Percentiles rank a stretch among this genome's conserved stretches.
Conservation (phyloP, 2,113 vertebrate species). For the Ciconia boyciana region DNA sequence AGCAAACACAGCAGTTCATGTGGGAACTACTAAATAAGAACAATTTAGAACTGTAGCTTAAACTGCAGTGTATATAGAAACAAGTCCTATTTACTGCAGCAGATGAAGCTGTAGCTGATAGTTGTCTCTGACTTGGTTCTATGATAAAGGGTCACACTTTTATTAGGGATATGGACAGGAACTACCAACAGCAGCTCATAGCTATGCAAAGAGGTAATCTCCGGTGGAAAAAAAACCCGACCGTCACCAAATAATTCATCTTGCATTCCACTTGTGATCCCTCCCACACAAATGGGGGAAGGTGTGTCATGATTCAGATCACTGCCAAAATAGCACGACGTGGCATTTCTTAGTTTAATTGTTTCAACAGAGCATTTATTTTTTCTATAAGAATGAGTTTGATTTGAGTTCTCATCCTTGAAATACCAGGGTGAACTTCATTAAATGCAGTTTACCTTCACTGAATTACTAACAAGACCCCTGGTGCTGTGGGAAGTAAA, state of each 20-base stretch:
- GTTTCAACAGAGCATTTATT: background rate
- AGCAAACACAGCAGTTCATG: background rate
- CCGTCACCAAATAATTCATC: slow-evolving; percentile 15
- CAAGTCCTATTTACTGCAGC: background rate
- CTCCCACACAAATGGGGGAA: slow-evolving; percentile 47
- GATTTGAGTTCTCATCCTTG: background rate
- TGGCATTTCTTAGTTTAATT: slow-evolving; percentile 34
- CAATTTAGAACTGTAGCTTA: background rate
- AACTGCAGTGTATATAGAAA: background rate
- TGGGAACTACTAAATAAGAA: background rate
- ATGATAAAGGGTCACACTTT: background rate
- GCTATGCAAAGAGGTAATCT: slow-evolving; percentile 7
- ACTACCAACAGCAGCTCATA: background rate
- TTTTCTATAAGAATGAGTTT: background rate
- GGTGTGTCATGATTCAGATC: slow-evolving; percentile 39
- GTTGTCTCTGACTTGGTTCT: background rate
- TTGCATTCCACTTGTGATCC: slow-evolving; percentile 30
- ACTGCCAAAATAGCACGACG: background rate
- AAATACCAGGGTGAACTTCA: background rate
- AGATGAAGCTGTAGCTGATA: background rate
- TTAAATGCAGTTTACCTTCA: background rate
- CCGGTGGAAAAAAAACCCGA: background rate
- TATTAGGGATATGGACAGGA: background rate
- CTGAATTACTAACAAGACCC: background rate
- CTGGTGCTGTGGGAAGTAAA: background rate